Conservation (phyloP, 2,888 invertebrate genomes). For the Erebia aethiops region DNA sequence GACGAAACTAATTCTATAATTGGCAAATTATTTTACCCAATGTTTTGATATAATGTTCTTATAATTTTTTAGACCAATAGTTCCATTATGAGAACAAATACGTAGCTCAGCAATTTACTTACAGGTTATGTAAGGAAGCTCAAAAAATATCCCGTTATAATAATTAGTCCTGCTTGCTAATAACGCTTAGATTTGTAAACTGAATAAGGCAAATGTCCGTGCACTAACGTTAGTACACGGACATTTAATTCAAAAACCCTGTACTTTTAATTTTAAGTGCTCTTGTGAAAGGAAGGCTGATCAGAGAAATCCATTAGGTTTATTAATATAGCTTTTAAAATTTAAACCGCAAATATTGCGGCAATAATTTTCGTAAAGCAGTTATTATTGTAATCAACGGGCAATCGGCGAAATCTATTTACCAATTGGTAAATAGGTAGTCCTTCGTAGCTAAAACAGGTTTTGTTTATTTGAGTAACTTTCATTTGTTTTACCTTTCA, state of each 20-base stretch:
- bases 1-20: no score
- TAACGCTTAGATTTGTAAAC: slow-evolving; percentile 8
- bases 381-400: slow-evolving; percentile 17
- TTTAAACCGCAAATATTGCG: slow-evolving; percentile 30
- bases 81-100: no score
- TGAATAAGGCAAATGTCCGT: neutral
- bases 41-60: no score
- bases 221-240: neutral
- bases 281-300: slow-evolving; percentile 59
- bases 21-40: no score
- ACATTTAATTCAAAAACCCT: slow-evolving; percentile 15
- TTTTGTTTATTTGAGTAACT: neutral
- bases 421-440: slow-evolving; percentile 3
- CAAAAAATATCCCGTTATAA: slow-evolving; percentile 7
- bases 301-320: slow-evolving; percentile 37
- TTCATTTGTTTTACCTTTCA: neutral
- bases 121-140: neutral
- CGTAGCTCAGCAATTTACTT: no score
- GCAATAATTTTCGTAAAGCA: slow-evolving; percentile 17
- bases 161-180: neutral
- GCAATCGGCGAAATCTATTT: slow-evolving; percentile 4
- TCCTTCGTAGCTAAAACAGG: neutral
- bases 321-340: slow-evolving; percentile 30
- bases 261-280: slow-evolving; percentile 25
- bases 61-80: no score